Base-by-base conservation (phyloP, 1,140 invertebrate species). In the Druon quercuslanigerum region DNA sequence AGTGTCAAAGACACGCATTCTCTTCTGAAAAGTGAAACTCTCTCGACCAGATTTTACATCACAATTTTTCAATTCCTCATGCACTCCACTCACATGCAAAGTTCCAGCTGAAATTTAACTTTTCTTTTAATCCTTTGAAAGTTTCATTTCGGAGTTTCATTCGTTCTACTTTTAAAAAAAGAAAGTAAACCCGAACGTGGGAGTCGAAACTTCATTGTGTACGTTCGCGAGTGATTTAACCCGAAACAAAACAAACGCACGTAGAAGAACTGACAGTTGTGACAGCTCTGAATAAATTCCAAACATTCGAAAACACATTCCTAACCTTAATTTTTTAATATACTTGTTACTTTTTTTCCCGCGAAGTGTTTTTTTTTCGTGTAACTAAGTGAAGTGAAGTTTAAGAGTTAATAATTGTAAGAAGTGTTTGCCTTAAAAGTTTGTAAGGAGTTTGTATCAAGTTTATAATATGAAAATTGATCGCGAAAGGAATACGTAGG, bases 1-100 rank as follows among this genome's bases (percentile, higher is more conserved):
- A 66, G 60, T 66, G 60, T 66, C 60, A 66, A 66, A 66, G 60
- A 33, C 60, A 66, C 57, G 25, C 20, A 20, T 19, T 17, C 20
- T 56, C 19, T 56, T 11, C 13, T 66, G 20, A 66, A 66, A 66
- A 66, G 60, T 46, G 60, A 40, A 66, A 66, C 60, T 56, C 40
- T 66, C 60, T 25, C 60, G 25, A 40, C 25, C 25, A 66, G 60
- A 40, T 66, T 66, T 66, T 16, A 40, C 46, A 66, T 40, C 40
- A 9, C 9, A 8, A 46, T 46, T 46, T 40, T 66, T 33, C 6
- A 40, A 66, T 33, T 2, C 3, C 13, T 20, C 11, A 60, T 33
- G 14, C n/a, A 20, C 12, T 60, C 16, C 25, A n/a, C 33, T 25
- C 20, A 60, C 6, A 60, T 33, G 16, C 19, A 60, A 1, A 57